Percentiles rank a stretch among this genome's conserved stretches.
These are phyloP conservation scores for Atta colombica DNA, from an alignment of 1,140 invertebrate species.

Conservation along the genomic window DNA sequence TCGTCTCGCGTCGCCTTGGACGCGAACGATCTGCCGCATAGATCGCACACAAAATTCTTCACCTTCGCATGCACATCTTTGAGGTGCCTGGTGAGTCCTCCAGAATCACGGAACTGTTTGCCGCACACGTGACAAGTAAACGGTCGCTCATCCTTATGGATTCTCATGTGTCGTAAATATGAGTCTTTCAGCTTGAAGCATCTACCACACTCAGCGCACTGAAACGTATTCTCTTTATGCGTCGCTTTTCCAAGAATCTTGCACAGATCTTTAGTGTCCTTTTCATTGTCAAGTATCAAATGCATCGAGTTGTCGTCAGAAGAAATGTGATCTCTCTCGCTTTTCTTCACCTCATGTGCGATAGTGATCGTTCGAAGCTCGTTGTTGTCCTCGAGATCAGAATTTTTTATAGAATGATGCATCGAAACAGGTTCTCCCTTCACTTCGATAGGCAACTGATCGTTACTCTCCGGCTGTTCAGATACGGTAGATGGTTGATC, in stretches of 20 bases:
- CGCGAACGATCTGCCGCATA: constrained; percentile 83
- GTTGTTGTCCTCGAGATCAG: not conserved
- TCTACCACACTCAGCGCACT: constrained; percentile 86
- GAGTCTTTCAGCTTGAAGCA: constrained; percentile 85
- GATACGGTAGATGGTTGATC: constrained; percentile 45
- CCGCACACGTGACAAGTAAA: constrained; percentile 90
- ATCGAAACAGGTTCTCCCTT: constrained; percentile 42
- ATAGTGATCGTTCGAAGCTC: not conserved
- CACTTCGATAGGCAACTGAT: not conserved
- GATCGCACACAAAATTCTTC: constrained; percentile 84
- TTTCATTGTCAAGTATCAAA: not conserved
- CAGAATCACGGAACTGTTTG: constrained; percentile 86
- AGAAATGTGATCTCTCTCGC: not conserved
- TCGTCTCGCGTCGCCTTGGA: constrained; percentile 88
- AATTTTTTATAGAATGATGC: constrained; percentile 13
- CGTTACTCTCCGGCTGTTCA: constrained; percentile 56
- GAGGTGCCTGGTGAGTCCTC: constrained; percentile 81
- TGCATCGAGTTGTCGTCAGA: not conserved
- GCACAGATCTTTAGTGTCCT: not conserved
- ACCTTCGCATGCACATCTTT: constrained; percentile 79
- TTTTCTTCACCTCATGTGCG: not conserved
- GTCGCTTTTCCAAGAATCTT: constrained; percentile 18
- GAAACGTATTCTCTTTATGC: constrained; percentile 66
- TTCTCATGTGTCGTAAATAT: constrained; percentile 86
- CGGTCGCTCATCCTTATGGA: constrained; percentile 91